Evolutionary conservation across 2,888 invertebrate genomes (phyloP).

Genomic region (Mantis religiosa): DNA sequence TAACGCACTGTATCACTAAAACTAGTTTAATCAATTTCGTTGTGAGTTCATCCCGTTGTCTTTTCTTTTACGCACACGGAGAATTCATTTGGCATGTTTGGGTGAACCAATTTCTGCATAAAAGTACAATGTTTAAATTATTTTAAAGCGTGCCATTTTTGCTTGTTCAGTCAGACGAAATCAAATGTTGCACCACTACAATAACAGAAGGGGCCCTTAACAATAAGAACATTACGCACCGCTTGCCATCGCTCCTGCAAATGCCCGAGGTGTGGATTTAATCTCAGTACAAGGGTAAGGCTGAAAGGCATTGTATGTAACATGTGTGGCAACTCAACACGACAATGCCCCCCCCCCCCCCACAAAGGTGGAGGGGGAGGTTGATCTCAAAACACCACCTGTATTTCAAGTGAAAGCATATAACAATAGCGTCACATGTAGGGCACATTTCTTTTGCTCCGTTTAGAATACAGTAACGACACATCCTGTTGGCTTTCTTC

Average conservation of each 20-base stretch:
- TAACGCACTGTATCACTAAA: no score
- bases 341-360: neutral
- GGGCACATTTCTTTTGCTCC: neutral
- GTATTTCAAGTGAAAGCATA: neutral
- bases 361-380: neutral
- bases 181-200: no score
- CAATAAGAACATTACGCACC: no score
- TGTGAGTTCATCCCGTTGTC: no score
- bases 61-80: no score
- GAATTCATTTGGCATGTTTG: no score
- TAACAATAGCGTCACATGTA: neutral
- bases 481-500: neutral
- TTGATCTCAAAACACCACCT: neutral
- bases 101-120: no score
- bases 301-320: neutral
- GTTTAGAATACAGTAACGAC: neutral
- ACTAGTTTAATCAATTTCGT: no score
- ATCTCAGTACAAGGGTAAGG: neutral
- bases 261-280: neutral
- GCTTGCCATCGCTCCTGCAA: neutral
- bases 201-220: no score
- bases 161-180: no score
- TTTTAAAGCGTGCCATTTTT: no score
- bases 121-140: no score
- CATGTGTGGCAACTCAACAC: neutral